Evolutionary conservation across 2,113 vertebrate genomes (phyloP), one percentile per base, ranked within the genome.

Genomic region (Meriones unguiculatus): DNA sequence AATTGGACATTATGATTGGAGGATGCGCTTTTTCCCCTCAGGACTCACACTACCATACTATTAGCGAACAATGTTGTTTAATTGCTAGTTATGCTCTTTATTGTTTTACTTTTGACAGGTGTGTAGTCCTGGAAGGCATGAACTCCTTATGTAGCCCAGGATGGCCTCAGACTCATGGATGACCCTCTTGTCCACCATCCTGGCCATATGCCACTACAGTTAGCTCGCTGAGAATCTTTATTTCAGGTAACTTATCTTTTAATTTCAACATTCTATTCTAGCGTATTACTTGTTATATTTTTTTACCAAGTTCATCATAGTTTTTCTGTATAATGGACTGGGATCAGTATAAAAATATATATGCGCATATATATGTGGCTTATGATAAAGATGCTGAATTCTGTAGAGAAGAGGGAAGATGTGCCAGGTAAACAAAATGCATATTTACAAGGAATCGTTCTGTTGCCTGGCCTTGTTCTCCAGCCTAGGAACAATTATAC

Each of bases 1-100:
- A 92, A 78, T 94, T 95, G 62, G 54, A 69, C 35, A 89, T 93
- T 93, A 73, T 91, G 38, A 73, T 77, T 75, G 10, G 41, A 82
- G 54, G 65, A 15, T 30, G 25, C 38, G 15, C 20, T 50, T 70
- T 65, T 32, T 35, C 46, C 54, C 52, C 77, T 8, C 92, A 76
- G 57, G 87, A 94, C 54, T 25, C 41, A 28, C 41, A 57, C 41
- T 72, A 30, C 87, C 52, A 88, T 7, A 57, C 9, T 67, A 57
- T 78, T 91, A 69, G 57, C 78, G 64, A 91, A 57, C 32, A 91
- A 12, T 84, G 89, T 50, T 77, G 9, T 72, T 87, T 85, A 94
- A 88, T 72, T 92, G 81, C n/a, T 97, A 67, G 25, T n/a, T 87
- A 87, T n/a, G 11, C 59, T 24, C 54, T 86, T 69, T 35, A 72